Base-by-base conservation (phyloP, 2,888 invertebrate genomes). In the Acanthococcus lagerstroemiae region DNA sequence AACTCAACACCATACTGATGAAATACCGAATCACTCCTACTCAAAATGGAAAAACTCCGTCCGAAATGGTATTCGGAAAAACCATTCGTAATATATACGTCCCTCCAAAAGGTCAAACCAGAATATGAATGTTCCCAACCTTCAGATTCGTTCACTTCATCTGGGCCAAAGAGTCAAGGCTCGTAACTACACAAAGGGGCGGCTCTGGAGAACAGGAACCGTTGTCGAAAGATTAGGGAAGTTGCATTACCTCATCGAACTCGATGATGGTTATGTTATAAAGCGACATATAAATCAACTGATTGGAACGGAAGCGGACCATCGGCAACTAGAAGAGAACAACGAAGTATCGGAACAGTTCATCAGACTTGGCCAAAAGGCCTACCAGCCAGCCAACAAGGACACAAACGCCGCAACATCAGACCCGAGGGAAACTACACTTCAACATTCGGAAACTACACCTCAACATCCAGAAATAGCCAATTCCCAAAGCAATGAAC, bases 231-330 rank as follows among this genome's bases (percentile, higher is more conserved):
- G 48, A 26, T 27, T 69, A 9, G 71, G 69, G n/a, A 56, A 48
- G n/a, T 45, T 69, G 21, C 69, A 68, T 26, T 69, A 71, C 55
- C 50, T 69, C 21, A 50, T 71, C 5, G 55, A 69, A 61, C 45
- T 71, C 7, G 70, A 71, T 63, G 55, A 69, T 56, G 66, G 66
- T 5, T 69, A 69, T 45, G 55, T 60, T 6, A 67, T 70, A 15
- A 70, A 71, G 66, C 65, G 69, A 19, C 71, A 71, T 44, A 66
- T 68, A 7, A 60, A 70, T 50, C 68, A 70, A 67, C 45, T 70
- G 3, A 26, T 15, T 4, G 4, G 22, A 22, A 48, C 52, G 4
- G 50, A 48, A 48, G 48, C 5, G 5, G 6, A 9, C 48, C 6
- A 30, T 30, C 37, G 12, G 12, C 6, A 30, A 12, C 12, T 12